phyloP scores from a whole-genome alignment of 2,797 vertebrate genomes.

The Anomalospiza imberbis region DNA sequence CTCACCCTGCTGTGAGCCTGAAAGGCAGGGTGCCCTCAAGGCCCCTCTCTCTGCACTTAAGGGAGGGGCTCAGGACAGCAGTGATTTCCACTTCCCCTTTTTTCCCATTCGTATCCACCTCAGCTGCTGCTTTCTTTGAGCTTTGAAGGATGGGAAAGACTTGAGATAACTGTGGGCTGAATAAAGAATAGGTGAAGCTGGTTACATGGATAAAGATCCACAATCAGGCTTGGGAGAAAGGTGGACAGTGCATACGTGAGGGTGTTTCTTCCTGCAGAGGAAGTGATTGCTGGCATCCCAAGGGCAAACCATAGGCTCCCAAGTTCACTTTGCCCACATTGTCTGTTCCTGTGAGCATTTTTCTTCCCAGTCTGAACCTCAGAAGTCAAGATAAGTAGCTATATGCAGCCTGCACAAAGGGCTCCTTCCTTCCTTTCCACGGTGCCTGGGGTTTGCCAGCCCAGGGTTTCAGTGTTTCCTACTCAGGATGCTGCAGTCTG shows the following conservation, averaged over 20 bases:
- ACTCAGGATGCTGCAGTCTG: neutral
- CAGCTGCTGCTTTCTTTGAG: neutral
- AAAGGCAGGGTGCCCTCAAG: rapidly evolving
- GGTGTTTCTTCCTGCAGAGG: neutral
- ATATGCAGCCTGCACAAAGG: neutral
- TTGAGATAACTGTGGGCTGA: neutral
- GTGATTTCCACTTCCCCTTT: rapidly evolving
- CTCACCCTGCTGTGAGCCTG: rapidly evolving
- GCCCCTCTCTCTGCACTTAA: too few relatives aligned
- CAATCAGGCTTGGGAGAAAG: neutral
- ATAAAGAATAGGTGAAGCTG: neutral
- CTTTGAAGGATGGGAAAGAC: neutral
- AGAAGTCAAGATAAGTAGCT: neutral
- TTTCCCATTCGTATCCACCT: rapidly evolving
- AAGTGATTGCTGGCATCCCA: neutral
- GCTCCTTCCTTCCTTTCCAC: neutral
- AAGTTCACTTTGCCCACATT: neutral
- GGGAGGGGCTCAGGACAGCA: neutral
- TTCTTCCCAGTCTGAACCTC: neutral
- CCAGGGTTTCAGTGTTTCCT: neutral
- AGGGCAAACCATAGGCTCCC: neutral
- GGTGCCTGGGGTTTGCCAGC: neutral
- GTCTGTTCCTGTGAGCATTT: rapidly evolving
- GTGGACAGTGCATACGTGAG: too few relatives aligned
- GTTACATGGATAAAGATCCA: neutral